phyloP scores from a whole-genome alignment of 2,888 invertebrate species.

The Electrophaes corylata region DNA sequence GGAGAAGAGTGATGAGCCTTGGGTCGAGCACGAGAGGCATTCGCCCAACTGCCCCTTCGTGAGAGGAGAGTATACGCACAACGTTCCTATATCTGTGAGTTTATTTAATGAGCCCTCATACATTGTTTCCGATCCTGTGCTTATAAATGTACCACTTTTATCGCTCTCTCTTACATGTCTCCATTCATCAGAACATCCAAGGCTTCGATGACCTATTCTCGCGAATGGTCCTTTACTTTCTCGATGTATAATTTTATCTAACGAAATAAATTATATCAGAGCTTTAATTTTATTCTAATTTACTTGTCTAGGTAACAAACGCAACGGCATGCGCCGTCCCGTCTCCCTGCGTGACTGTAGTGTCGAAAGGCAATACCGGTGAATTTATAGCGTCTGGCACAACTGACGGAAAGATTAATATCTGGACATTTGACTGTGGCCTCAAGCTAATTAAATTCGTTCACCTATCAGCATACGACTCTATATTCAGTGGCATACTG shows the following conservation, averaged over 20 bases:
- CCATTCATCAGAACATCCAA: too few species aligned
- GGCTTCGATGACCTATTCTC: too few species aligned
- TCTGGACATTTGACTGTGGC: slow-evolving; percentile 93
- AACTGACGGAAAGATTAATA: slow-evolving; percentile 87
- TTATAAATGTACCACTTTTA: too few species aligned
- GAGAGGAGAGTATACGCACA: slow-evolving; percentile 97
- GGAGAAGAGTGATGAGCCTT: slow-evolving; percentile 98
- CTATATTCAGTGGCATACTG: slow-evolving; percentile 77
- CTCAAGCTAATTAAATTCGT: slow-evolving; percentile 88
- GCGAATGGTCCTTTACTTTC: too few species aligned
- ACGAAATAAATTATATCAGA: background rate
- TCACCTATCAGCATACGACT: slow-evolving; percentile 76
- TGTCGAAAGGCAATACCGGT: slow-evolving; percentile 85
- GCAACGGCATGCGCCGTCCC: slow-evolving; percentile 91
- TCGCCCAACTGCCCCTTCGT: slow-evolving; percentile 97
- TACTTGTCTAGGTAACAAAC: slow-evolving; percentile 85
- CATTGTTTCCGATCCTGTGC: too few species aligned
- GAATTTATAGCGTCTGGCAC: slow-evolving; percentile 85
- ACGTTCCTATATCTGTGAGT: slow-evolving; percentile 92
- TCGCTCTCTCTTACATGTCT: too few species aligned
- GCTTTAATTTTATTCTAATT: too few species aligned
- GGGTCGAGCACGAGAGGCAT: slow-evolving; percentile 98
- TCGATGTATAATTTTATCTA: too few species aligned
- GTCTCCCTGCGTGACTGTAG: slow-evolving; percentile 80
- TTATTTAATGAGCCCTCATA: background rate